Evolutionary conservation across 2,888 invertebrate species (phyloP).

Genomic region (Serripes groenlandicus): DNA sequence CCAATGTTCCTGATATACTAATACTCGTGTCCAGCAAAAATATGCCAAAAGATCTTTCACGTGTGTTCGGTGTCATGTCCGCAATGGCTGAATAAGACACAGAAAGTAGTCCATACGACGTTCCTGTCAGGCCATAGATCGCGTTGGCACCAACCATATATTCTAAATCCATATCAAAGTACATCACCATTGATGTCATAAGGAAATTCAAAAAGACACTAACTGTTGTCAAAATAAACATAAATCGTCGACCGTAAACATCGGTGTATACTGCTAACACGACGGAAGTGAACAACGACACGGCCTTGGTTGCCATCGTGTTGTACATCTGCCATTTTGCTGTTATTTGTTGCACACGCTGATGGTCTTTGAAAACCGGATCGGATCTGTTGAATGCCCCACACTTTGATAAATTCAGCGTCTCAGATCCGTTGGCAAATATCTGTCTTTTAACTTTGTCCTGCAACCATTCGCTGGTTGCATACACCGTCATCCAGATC

Average conservation of each 20-base stretch:
- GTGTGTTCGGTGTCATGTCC: conserved; percentile 34
- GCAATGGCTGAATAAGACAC: conserved; percentile 37
- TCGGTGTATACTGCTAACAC: conserved; percentile 46
- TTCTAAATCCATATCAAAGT: conserved; percentile 33
- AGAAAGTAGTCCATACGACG: conserved; percentile 24
- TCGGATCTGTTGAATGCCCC: conserved; percentile 27
- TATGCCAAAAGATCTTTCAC: conserved; percentile 30
- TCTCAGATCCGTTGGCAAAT: conserved; percentile 31
- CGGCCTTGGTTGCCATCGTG: conserved; percentile 18
- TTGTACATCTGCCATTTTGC: conserved; percentile 53
- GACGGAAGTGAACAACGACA: conserved; percentile 27
- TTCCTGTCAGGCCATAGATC: conserved; percentile 44
- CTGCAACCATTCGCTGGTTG: conserved; percentile 46
- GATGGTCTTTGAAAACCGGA: conserved; percentile 32
- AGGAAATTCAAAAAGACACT: conserved; percentile 24
- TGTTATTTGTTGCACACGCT: conserved; percentile 40
- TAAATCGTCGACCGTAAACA: conserved; percentile 38
- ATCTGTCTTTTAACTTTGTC: conserved; percentile 23
- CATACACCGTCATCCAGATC: conserved; percentile 36
- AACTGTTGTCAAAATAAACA: conserved; percentile 34
- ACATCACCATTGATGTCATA: conserved; percentile 14
- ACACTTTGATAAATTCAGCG: conserved; percentile 17
- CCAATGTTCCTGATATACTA: conserved; percentile 12
- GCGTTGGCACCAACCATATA: conserved; percentile 22
- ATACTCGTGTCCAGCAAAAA: conserved; percentile 10